These are phyloP conservation scores for Rhyacophila evoluta DNA, from an alignment of 2,888 invertebrate genomes.

Conservation along the genomic window DNA sequence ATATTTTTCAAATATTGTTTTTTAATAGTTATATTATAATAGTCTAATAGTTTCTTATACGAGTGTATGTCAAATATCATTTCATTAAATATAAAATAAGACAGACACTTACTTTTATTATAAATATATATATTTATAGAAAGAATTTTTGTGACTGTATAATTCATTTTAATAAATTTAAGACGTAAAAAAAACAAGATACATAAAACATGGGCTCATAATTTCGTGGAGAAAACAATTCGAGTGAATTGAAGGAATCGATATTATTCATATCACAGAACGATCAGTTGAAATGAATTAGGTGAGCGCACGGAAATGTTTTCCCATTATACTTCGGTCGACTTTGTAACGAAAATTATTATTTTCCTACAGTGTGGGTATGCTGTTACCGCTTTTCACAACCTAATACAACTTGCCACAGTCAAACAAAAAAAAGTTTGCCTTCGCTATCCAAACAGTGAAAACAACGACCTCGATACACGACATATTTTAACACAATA, in stretches of 20 bases:
- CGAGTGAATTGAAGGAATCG: background rate
- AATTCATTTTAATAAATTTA: too few relatives aligned
- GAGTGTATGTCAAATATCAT: too few relatives aligned
- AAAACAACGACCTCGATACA: background rate
- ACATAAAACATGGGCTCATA: background rate
- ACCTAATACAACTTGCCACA: background rate
- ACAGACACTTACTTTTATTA: too few relatives aligned
- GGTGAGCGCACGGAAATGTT: constrained; percentile 7
- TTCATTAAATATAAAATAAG: too few relatives aligned
- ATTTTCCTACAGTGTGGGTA: background rate
- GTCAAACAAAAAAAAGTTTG: background rate
- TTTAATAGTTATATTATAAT: too few relatives aligned
- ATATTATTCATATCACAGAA: background rate
- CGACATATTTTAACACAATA: background rate
- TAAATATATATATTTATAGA: too few relatives aligned
- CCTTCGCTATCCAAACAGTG: background rate
- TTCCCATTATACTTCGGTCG: constrained; percentile 17
- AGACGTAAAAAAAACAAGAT: too few relatives aligned
- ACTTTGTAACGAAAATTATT: constrained; percentile 4
- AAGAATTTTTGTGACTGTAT: too few relatives aligned
- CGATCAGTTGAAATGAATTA: constrained; percentile 14
- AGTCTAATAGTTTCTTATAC: too few relatives aligned
- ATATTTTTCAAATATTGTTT: too few relatives aligned
- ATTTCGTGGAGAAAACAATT: background rate
- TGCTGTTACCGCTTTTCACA: background rate